phyloP scores from a whole-genome alignment of 2,113 vertebrate species.

The Spermophilus dauricus region DNA sequence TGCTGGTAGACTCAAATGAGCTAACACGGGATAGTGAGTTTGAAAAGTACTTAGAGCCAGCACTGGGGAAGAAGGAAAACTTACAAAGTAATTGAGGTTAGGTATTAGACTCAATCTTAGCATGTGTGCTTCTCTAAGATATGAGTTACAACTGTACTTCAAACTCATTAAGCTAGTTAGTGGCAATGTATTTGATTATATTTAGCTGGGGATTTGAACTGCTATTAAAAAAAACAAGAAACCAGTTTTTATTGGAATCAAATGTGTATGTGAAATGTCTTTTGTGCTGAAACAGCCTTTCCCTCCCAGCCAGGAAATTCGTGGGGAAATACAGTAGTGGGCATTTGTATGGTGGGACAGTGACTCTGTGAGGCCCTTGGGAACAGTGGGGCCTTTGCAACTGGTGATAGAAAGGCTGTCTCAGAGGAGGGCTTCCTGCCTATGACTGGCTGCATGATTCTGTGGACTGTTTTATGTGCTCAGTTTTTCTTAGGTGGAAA shows the following conservation, averaged over 20 bases:
- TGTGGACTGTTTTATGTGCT: constrained; percentile 69
- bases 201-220: constrained; percentile 54
- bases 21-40: constrained; percentile 1
- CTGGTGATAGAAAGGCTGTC: not conserved
- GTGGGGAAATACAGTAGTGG: not conserved
- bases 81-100: not conserved
- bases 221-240: constrained; percentile 47
- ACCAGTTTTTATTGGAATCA: constrained; percentile 27
- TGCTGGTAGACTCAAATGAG: constrained; percentile 16
- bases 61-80: not conserved
- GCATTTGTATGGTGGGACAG: not conserved
- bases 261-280: not conserved
- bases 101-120: not conserved
- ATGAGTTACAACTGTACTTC: not conserved
- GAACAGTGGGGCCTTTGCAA: not conserved
- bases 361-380: not conserved
- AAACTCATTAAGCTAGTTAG: not conserved
- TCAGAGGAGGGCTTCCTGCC: not conserved
- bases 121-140: not conserved
- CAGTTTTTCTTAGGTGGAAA: constrained; percentile 68
- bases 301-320: not conserved
- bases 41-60: not conserved
- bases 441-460: constrained; percentile 57
- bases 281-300: constrained; percentile 1
- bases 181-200: constrained; percentile 1